Conservation (phyloP, 2,888 invertebrate species). For the Buathra laborator region DNA sequence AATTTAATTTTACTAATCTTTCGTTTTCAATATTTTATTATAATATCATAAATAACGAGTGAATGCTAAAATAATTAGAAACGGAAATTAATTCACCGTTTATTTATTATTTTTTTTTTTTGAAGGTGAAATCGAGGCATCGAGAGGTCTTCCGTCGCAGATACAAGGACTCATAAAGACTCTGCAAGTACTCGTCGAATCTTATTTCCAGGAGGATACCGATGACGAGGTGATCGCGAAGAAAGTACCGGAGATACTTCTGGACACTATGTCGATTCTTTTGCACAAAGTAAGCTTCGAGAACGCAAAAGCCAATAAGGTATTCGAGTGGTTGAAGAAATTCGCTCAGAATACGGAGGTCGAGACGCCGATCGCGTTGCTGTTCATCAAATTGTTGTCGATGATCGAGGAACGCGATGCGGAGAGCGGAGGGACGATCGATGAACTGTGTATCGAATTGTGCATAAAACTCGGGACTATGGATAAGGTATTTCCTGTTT, state of each 20-base stretch:
- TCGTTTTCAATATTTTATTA: not conserved
- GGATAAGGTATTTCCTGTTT: slow-evolving; percentile 82
- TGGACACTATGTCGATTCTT: slow-evolving; percentile 79
- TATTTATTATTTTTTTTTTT: slow-evolving; percentile 24
- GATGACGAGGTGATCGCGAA: slow-evolving; percentile 72
- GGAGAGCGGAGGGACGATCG: slow-evolving; percentile 79
- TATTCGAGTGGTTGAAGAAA: slow-evolving; percentile 75
- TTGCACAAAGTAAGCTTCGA: slow-evolving; percentile 77
- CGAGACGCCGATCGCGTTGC: slow-evolving; percentile 71
- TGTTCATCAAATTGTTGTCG: slow-evolving; percentile 77
- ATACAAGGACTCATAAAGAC: slow-evolving; percentile 74
- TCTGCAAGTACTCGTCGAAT: slow-evolving; percentile 73
- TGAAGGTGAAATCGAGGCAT: slow-evolving; percentile 64
- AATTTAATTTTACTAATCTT: not conserved
- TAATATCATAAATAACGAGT: not conserved
- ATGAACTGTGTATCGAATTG: slow-evolving; percentile 84
- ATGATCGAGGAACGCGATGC: slow-evolving; percentile 77
- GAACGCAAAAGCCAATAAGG: slow-evolving; percentile 64
- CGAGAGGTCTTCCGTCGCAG: slow-evolving; percentile 70
- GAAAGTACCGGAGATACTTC: slow-evolving; percentile 76
- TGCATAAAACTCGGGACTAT: slow-evolving; percentile 84
- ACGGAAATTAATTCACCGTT: not conserved
- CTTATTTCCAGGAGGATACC: slow-evolving; percentile 73
- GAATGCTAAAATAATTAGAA: not conserved
- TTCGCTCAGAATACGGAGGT: slow-evolving; percentile 73